These are phyloP conservation scores for Orthosia incerta DNA, from an alignment of 2,888 invertebrate species.

Conservation along the genomic window DNA sequence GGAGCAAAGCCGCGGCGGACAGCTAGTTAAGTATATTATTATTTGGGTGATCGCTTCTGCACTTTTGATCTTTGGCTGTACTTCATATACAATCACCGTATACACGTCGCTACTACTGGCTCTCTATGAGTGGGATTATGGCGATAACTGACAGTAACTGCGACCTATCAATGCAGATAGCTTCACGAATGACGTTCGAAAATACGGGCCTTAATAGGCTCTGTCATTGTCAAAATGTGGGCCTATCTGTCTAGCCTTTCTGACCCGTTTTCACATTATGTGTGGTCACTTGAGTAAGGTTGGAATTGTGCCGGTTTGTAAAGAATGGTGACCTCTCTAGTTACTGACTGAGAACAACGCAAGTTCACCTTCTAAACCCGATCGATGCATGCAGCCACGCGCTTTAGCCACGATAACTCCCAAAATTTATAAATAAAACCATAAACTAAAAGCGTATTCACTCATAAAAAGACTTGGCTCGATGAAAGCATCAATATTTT, in stretches of 20 bases:
- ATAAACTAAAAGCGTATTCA: constrained; percentile 11
- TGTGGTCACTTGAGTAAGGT: neutral
- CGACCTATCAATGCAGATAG: constrained; percentile 23
- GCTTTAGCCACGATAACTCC: neutral
- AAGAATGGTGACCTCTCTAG: neutral
- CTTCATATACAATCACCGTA: too few species aligned
- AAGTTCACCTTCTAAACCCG: neutral
- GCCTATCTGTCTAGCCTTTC: neutral
- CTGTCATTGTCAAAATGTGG: too few species aligned
- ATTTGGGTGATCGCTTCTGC: too few species aligned
- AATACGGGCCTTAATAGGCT: neutral
- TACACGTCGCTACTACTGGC: too few species aligned
- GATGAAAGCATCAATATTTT: constrained; percentile 39
- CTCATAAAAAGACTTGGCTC: constrained; percentile 38
- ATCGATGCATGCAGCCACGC: neutral
- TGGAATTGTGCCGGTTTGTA: neutral
- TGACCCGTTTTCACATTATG: neutral
- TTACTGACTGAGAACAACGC: neutral
- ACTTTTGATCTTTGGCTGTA: too few species aligned
- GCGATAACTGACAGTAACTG: constrained; percentile 8
- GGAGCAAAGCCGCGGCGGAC: too few species aligned
- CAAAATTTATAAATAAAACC: constrained; percentile 20
- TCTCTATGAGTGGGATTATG: neutral
- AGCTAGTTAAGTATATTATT: too few species aligned
- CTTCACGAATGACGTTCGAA: constrained; percentile 10